Evolutionary conservation across 2,888 invertebrate genomes (phyloP).

Genomic region (Polydrusus tereticollis): DNA sequence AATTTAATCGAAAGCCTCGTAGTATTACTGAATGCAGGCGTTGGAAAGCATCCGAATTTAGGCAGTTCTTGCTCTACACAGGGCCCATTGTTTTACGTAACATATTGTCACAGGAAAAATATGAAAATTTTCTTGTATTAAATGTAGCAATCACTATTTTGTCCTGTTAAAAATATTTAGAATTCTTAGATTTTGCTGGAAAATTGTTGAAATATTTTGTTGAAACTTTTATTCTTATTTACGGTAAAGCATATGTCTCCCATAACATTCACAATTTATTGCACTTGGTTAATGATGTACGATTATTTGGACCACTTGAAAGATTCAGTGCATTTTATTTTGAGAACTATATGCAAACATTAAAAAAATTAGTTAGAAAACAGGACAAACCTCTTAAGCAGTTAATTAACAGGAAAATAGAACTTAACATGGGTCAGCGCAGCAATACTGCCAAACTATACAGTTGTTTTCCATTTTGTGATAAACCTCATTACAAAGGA

Average conservation of each 20-base stretch:
- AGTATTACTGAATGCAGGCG: conserved; percentile 31
- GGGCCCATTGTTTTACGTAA: conserved; percentile 36
- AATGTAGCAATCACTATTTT: not conserved
- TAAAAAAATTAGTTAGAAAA: too few relatives aligned
- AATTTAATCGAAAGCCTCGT: conserved; percentile 45
- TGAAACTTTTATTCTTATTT: conserved; percentile 30
- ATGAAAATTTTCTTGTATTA: not conserved
- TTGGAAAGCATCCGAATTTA: conserved; percentile 51
- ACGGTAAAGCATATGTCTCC: conserved; percentile 33
- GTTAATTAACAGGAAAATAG: too few relatives aligned
- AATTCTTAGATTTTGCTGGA: not conserved
- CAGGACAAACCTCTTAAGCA: too few relatives aligned
- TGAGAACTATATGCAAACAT: too few relatives aligned
- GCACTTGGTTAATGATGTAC: too few relatives aligned
- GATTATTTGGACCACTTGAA: too few relatives aligned
- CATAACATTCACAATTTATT: conserved; percentile 45
- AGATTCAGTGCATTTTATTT: too few relatives aligned
- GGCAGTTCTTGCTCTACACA: conserved; percentile 46
- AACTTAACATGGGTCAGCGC: too few relatives aligned
- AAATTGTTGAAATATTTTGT: conserved; percentile 5
- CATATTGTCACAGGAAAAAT: not conserved
- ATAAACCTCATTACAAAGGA: too few relatives aligned
- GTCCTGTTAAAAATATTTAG: not conserved
- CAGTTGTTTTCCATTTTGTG: too few relatives aligned
- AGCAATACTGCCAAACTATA: too few relatives aligned